Percentiles rank a stretch among this genome's conserved stretches.
Evolutionary conservation across 2,113 vertebrate genomes (phyloP).

Genomic region (Crocuta crocuta): DNA sequence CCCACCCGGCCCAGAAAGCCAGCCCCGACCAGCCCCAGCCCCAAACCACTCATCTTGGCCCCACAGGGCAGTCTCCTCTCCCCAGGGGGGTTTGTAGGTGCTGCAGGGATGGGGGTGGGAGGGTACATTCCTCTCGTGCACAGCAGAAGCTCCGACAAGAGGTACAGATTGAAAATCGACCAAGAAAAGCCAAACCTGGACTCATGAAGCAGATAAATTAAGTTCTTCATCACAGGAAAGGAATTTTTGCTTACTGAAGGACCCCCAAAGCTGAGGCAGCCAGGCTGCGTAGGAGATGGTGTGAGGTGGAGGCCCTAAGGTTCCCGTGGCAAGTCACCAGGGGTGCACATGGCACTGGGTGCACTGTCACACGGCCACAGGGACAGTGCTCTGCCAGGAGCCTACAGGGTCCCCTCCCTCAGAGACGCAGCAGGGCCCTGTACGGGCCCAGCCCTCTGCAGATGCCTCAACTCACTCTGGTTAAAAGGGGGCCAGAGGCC

Average conservation of each 20-base stretch:
- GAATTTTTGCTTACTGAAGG: neutral
- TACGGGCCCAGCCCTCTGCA: neutral
- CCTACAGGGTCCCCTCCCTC: neutral
- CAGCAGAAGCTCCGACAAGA: neutral
- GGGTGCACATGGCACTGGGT: neutral
- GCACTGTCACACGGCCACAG: neutral
- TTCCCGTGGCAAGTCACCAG: neutral
- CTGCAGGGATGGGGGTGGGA: neutral
- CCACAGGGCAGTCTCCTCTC: neutral
- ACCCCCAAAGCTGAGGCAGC: neutral
- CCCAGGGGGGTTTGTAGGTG: neutral
- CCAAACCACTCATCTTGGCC: neutral
- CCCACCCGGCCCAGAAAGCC: neutral
- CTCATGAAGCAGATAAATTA: neutral
- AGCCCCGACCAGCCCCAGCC: neutral
- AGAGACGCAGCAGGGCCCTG: neutral
- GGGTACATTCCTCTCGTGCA: neutral
- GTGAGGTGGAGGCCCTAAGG: neutral
- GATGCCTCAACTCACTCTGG: fast-evolving
- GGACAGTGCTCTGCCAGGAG: neutral
- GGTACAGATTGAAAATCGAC: neutral
- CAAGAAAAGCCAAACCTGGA: neutral
- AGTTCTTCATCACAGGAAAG: neutral
- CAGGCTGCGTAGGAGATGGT: fast-evolving
- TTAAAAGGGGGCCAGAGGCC: neutral